Percentiles rank a stretch among this genome's conserved stretches.
These are phyloP conservation scores for Centrocercus urophasianus DNA, from an alignment of 2,113 vertebrate genomes.

Conservation along the genomic window DNA sequence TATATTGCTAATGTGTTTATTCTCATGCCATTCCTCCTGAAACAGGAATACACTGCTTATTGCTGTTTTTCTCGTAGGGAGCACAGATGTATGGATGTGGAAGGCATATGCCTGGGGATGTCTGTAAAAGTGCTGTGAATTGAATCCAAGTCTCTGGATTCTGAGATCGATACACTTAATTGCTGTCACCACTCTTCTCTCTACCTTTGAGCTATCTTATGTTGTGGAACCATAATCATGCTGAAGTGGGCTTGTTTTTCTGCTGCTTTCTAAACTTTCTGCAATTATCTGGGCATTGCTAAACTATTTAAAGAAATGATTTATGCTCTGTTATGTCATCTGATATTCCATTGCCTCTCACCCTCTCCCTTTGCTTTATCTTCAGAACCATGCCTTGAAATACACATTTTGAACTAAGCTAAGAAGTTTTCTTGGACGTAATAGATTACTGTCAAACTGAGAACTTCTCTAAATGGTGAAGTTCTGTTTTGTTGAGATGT, in stretches of 20 bases:
- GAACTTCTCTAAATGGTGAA: not conserved
- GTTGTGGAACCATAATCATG: not conserved
- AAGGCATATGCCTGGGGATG: not conserved
- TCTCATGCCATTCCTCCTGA: not conserved
- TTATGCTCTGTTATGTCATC: not conserved
- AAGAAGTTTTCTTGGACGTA: not conserved
- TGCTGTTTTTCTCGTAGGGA: not conserved
- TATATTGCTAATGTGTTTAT: not conserved
- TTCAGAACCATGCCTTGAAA: not conserved
- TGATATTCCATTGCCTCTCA: not conserved
- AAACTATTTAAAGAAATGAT: not conserved
- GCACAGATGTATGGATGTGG: not conserved
- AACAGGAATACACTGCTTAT: not conserved
- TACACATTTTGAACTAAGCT: not conserved
- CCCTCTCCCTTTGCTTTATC: not conserved
- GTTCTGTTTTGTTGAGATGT: not conserved
- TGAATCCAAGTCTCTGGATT: not conserved
- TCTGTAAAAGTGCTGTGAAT: not conserved
- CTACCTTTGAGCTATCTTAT: not conserved
- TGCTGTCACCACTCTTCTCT: not conserved
- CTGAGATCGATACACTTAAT: not conserved
- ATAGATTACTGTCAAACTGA: not conserved
- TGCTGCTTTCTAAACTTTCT: not conserved
- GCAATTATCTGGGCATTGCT: not conserved
- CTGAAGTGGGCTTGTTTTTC: not conserved